These are phyloP conservation scores for Crossaster papposus DNA, from an alignment of 53 echinoderm and acorn worm genomes.

Conservation along the genomic window DNA sequence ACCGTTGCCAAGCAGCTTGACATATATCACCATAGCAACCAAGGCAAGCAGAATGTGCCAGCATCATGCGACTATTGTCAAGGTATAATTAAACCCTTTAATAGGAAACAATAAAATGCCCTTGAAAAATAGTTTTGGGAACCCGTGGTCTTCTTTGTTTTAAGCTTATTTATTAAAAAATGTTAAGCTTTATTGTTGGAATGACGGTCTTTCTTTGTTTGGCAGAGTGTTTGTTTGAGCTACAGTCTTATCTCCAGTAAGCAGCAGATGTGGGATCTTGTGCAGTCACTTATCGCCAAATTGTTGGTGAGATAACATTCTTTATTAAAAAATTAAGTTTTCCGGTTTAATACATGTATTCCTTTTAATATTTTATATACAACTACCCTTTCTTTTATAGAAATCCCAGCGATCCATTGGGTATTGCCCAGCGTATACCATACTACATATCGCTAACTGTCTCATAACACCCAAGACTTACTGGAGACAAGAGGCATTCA, in stretches of 20 bases:
- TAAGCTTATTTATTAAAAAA: not conserved
- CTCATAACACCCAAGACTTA: constrained; percentile 10
- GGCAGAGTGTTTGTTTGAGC: constrained; percentile 60
- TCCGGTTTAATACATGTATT: not conserved
- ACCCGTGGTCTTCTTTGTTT: no score
- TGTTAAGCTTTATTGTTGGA: not conserved
- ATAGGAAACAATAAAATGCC: no score
- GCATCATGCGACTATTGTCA: constrained; percentile 14
- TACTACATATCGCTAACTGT: constrained; percentile 31
- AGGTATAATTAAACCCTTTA: constrained; percentile 2
- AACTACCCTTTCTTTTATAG: constrained; percentile 10
- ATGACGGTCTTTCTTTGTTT: not conserved
- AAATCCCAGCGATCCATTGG: constrained; percentile 24
- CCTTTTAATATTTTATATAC: not conserved
- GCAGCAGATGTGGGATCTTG: constrained; percentile 47
- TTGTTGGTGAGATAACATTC: constrained; percentile 50
- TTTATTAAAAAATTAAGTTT: not conserved
- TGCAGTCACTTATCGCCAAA: constrained; percentile 38
- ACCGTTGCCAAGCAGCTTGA: not conserved
- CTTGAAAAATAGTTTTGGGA: no score
- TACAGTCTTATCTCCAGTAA: constrained; percentile 60
- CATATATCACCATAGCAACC: not conserved
- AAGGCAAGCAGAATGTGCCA: not conserved
- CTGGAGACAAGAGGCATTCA: constrained; percentile 44
- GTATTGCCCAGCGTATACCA: constrained; percentile 44